Percentiles rank a stretch among this genome's conserved stretches.
Evolutionary conservation across 2,888 invertebrate genomes (phyloP).

Genomic region (Heterodera filipjevi): DNA sequence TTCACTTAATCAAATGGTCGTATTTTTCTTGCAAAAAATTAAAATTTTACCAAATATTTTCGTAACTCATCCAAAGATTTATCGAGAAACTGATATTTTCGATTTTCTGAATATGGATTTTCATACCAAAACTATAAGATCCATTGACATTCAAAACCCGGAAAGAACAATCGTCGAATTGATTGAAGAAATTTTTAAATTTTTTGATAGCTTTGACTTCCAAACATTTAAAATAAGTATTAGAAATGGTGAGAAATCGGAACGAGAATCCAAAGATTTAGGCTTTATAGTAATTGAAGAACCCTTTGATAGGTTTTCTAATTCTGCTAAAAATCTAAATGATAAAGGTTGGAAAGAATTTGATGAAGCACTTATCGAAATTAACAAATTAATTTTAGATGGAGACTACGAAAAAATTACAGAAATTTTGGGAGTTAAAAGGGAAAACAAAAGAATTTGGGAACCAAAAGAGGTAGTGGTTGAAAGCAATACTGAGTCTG

Average conservation of each 20-base stretch:
- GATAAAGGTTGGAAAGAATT: not conserved
- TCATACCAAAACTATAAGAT: not conserved
- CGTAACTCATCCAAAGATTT: not conserved
- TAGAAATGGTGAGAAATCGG: not conserved
- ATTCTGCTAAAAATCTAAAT: not conserved
- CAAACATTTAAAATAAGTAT: not conserved
- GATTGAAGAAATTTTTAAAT: not conserved
- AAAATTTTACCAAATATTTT: constrained; percentile 4
- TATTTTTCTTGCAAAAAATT: not conserved
- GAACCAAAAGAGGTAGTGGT: not conserved
- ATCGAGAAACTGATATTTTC: not conserved
- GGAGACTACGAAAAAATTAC: not conserved
- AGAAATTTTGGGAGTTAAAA: not conserved
- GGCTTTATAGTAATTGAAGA: not conserved
- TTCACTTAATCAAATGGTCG: too few species aligned
- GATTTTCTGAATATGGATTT: not conserved
- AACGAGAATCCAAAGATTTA: not conserved
- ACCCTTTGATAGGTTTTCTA: not conserved
- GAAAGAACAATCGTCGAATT: not conserved
- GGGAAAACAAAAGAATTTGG: too few species aligned
- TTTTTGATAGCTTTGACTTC: not conserved
- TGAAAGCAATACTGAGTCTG: not conserved
- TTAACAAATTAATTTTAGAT: not conserved
- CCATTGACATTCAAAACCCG: not conserved
- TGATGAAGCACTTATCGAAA: not conserved